Conservation (phyloP, 2,888 invertebrate genomes). For the Lasioglossum morio region DNA sequence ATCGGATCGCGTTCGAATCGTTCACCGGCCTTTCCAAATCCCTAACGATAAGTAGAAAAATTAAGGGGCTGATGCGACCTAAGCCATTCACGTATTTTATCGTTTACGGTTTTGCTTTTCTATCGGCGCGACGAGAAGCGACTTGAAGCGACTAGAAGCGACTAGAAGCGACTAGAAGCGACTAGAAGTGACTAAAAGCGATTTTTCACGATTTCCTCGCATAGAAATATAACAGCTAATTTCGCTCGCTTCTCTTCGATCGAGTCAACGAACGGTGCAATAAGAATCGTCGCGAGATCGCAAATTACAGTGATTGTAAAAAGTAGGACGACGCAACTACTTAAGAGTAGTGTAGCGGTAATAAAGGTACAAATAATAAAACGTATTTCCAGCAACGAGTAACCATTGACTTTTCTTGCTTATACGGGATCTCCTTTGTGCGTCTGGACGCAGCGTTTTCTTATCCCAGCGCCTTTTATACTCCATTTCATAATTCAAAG, state of each 20-base stretch:
- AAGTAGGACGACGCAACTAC: background rate
- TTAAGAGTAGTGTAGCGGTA: background rate
- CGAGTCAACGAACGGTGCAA: background rate
- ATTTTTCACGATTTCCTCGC: slow-evolving; percentile 2
- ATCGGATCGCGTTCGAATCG: background rate
- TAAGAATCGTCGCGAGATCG: slow-evolving; percentile 1
- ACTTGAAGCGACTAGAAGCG: background rate
- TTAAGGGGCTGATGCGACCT: background rate
- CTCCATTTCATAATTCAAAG: no score
- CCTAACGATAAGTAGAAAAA: background rate
- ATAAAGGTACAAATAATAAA: slow-evolving; percentile 2
- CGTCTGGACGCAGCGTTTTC: no score
- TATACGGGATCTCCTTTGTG: no score
- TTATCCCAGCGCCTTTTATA: no score
- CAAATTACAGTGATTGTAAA: slow-evolving; percentile 15
- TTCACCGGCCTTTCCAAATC: background rate
- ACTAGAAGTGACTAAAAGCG: no score
- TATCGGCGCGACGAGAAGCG: background rate
- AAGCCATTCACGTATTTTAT: slow-evolving; percentile 1
- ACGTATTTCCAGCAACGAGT: background rate
- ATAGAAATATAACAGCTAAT: background rate
- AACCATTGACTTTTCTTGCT: background rate
- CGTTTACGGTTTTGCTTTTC: background rate
- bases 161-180: background rate
- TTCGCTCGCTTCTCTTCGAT: background rate